Base-by-base conservation (phyloP, 1,140 invertebrate species). In the Manduca sexta region DNA sequence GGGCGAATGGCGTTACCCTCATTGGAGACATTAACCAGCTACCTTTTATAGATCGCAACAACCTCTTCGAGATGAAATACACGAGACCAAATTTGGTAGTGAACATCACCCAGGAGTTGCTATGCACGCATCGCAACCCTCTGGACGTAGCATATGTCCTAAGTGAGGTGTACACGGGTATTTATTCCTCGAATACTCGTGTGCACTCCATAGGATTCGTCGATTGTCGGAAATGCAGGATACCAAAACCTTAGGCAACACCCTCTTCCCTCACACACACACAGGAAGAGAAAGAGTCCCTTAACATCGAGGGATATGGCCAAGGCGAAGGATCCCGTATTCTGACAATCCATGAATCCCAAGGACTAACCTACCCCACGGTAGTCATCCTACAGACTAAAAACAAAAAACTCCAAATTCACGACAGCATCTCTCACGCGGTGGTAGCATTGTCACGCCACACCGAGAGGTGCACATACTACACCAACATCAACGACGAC, bases 11-110 rank as follows among this genome's bases (percentile, higher is more conserved):
- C 7, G 15, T 56, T 1, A 1, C 56, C 2, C 37, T 65, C 16
- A 43, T 58, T 4, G 64, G 68, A 12, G 68, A 68, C 17, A 40
- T 51, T 0, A 70, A 68, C 37, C 64, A 71, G 26, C 39, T 70
- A 0, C 68, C 60, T 0, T 70, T 34, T 26, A 58, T 71, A 10
- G 59, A 70, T 14, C 12, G 67, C 1, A 26, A 64, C 0, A 62
- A 71, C 33, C 53, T 63, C 11, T 68, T 71, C 48, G 12, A 14
- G 7, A 43, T 62, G 14, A 1, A 0, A 0, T 64, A 68, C 46
- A 21, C 17, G 4, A 16, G 55, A n/a, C 64, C 54, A 13, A 47
- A 30, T 35, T 15, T 38, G 1, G 15, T 51, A 7, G 16, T 42
- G 0, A 26, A 26, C 21, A 26, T 26, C 21, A 26, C 21, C 1